Base-by-base conservation (phyloP, 2,797 vertebrate species). In the Petrocephalus sullivani region DNA sequence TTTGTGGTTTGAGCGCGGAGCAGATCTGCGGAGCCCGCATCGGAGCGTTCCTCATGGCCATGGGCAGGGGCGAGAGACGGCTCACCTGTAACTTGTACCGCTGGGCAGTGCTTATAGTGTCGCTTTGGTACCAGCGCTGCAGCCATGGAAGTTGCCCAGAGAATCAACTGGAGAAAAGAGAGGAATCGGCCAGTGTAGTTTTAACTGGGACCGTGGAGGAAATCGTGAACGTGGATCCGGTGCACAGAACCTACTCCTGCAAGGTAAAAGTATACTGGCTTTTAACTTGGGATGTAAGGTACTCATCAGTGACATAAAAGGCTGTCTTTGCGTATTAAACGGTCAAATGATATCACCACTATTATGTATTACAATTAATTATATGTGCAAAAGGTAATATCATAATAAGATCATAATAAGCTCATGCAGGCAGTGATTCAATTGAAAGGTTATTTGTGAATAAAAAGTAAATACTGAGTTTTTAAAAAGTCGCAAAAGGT, bases 201-300 rank as follows among this genome's bases (percentile, higher is more conserved):
- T 92, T 99, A 90, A 99, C 98, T 85, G 98, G 98, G 87, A 99
- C 98, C 23, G 98, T 99, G 94, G 98, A 99, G 91, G 98, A 99
- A 92, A 99, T 99, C 51, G 95, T 98, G 93, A 98, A 99, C 94
- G 94, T 98, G 96, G 98, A 99, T 92, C 98, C 98, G 37, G 97
- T 99, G 88, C 97, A 98, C 78, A 97, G 97, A 90, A 98, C 97
- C 46, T 99, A 99, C 88, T 99, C 98, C 0, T 98, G 98, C 97
- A 99, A 99, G 98, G 98, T 99, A 82, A 37, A 64, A 4, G n/a
- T 46, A 21, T 54, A 46, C 16, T 28, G 10, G n/a, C 16, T 85
- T 53, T 58, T 7, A 53, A 53, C 83, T 85, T 33, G 33, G 28
- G 83, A 14, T 56, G 37, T 85, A 6, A 19, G 21, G 23, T 58